phyloP scores from a whole-genome alignment of 2,888 invertebrate genomes.

The Parnassius orleans region DNA sequence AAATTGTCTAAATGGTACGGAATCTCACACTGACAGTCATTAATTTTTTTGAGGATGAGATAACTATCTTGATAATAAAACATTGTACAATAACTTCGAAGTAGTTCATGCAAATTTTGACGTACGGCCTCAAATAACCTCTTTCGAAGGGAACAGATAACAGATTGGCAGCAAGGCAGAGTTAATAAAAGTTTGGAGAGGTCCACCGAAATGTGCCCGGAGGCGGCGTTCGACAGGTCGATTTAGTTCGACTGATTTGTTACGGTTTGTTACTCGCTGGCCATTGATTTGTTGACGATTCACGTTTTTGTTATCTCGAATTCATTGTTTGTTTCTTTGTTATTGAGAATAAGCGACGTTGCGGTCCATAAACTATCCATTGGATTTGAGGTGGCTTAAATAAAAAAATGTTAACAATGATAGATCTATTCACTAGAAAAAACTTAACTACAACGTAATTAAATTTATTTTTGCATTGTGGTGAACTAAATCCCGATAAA shows the following conservation, averaged over 20 bases:
- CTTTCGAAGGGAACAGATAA: conserved; percentile 27
- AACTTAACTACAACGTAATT: too few species aligned
- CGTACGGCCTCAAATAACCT: conserved; percentile 36
- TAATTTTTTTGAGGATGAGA: conserved; percentile 3
- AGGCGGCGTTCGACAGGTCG: conserved; percentile 37
- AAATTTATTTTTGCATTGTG: too few species aligned
- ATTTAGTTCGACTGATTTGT: conserved; percentile 41
- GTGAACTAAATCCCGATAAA: too few species aligned
- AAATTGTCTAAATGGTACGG: too few species aligned
- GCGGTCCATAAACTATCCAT: too few species aligned
- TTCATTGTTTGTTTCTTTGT: conserved; percentile 1
- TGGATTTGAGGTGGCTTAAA: too few species aligned
- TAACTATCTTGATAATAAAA: conserved; percentile 14
- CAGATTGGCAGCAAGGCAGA: conserved; percentile 18
- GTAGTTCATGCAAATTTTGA: conserved; percentile 25
- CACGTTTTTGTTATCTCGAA: not conserved
- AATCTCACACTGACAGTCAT: not conserved
- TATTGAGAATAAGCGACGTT: too few species aligned
- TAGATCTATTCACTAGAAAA: too few species aligned
- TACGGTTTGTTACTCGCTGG: conserved; percentile 34
- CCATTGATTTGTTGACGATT: conserved; percentile 31
- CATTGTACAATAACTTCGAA: not conserved
- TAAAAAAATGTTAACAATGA: too few species aligned
- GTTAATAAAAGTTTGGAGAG: conserved; percentile 23
- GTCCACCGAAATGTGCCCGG: conserved; percentile 25